Conservation (phyloP, 2,888 invertebrate genomes). For the Globia sparganii region DNA sequence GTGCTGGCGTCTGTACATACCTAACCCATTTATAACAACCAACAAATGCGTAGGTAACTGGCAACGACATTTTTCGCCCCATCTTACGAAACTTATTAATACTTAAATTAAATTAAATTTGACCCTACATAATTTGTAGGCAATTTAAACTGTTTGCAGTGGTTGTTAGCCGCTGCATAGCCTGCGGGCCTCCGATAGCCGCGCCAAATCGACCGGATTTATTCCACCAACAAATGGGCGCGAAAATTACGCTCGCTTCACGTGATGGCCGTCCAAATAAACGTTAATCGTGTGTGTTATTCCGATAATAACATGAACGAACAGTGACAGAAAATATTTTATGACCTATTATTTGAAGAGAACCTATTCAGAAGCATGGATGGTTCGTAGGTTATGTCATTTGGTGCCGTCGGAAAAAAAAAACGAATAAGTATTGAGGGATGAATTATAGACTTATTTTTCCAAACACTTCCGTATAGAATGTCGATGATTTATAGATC, state of each 20-base stretch:
- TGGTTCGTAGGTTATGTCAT: background rate
- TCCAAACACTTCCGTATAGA: background rate
- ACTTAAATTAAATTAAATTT: conserved; percentile 33
- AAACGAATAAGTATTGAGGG: background rate
- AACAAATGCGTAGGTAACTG: background rate
- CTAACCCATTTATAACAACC: background rate
- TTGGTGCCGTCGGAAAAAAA: background rate
- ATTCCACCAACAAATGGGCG: conserved; percentile 52
- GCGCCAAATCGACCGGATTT: conserved; percentile 53
- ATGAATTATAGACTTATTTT: background rate
- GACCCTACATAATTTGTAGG: conserved; percentile 39
- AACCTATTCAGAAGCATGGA: background rate
- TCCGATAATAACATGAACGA: conserved; percentile 22
- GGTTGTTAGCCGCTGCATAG: conserved; percentile 42
- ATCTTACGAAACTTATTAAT: conserved; percentile 3
- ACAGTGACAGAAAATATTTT: conserved; percentile 2
- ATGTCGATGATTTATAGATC: background rate
- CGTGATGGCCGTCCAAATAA: conserved; percentile 41
- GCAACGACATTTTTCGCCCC: background rate
- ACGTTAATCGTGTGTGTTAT: conserved; percentile 39
- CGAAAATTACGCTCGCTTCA: conserved; percentile 57
- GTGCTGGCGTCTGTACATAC: background rate
- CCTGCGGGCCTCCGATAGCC: conserved; percentile 60
- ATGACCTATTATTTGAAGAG: background rate
- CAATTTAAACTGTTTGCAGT: conserved; percentile 48